Evolutionary conservation across 2,888 invertebrate genomes (phyloP).

Genomic region (Brachyopa scutellaris): DNA sequence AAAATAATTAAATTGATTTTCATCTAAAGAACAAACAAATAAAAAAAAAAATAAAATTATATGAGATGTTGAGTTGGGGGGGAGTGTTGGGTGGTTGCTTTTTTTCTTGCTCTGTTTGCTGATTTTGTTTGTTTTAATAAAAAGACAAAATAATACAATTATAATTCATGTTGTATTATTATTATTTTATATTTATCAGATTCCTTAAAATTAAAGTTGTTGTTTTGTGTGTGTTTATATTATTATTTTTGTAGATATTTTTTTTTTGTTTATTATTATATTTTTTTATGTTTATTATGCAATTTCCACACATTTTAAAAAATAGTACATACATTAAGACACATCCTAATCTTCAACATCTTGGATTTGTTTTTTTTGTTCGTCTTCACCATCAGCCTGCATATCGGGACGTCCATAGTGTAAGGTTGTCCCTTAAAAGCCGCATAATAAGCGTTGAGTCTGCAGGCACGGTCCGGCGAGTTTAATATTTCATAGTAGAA

Average conservation of each 20-base stretch:
- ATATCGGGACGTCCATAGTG: conserved; percentile 99
- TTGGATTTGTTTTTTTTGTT: conserved; percentile 95
- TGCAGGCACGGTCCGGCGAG: conserved; percentile 98
- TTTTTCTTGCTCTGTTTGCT: conserved; percentile 67
- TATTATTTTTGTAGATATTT: conserved; percentile 74
- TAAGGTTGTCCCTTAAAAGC: conserved; percentile 98
- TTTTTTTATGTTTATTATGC: conserved; percentile 81
- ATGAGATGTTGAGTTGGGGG: conserved; percentile 68
- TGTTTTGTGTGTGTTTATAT: conserved; percentile 74
- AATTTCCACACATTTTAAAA: conserved; percentile 81
- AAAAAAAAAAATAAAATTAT: too few relatives aligned
- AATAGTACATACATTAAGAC: conserved; percentile 89
- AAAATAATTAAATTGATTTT: conserved; percentile 35
- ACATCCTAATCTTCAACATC: conserved; percentile 98
- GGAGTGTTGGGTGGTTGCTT: too few relatives aligned
- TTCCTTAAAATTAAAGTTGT: conserved; percentile 74
- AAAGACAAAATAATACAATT: conserved; percentile 80
- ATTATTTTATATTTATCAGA: conserved; percentile 70
- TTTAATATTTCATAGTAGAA: conserved; percentile 99
- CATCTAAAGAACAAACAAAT: conserved; percentile 59
- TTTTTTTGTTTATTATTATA: conserved; percentile 73
- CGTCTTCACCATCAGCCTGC: conserved; percentile 96
- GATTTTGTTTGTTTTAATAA: conserved; percentile 75
- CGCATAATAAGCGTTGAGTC: conserved; percentile 99
- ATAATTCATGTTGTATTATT: conserved; percentile 79